Conservation (phyloP, 2,888 invertebrate genomes). For the Lapara coniferarum region DNA sequence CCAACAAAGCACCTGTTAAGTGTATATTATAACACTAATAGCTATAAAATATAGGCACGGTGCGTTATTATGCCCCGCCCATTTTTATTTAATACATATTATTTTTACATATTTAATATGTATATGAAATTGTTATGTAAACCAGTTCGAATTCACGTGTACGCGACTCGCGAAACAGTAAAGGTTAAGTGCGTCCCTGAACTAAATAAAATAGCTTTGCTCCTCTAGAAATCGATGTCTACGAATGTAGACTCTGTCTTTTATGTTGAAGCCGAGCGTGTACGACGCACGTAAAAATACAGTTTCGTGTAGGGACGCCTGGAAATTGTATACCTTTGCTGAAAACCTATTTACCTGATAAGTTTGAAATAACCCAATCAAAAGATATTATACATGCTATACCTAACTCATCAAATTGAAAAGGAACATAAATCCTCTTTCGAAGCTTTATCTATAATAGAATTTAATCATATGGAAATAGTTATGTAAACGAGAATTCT, state of each 20-base stretch:
- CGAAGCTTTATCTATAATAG: too few species aligned
- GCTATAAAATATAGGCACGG: neutral
- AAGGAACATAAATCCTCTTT: too few species aligned
- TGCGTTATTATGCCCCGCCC: neutral
- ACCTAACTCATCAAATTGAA: too few species aligned
- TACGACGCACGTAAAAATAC: neutral
- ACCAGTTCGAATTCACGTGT: conserved; percentile 35
- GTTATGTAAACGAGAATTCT: too few species aligned
- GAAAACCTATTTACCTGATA: too few species aligned
- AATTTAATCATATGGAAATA: too few species aligned
- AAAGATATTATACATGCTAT: too few species aligned
- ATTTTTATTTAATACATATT: neutral
- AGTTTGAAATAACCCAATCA: too few species aligned
- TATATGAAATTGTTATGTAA: conserved; percentile 30
- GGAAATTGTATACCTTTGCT: too few species aligned
- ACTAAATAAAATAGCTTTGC: conserved; percentile 39
- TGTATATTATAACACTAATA: too few species aligned
- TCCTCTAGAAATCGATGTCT: conserved; percentile 48
- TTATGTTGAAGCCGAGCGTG: neutral
- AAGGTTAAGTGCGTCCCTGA: conserved; percentile 44
- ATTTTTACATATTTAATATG: neutral
- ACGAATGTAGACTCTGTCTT: conserved; percentile 32
- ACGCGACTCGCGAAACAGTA: conserved; percentile 30
- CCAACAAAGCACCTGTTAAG: too few species aligned
- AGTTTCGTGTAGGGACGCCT: too few species aligned